phyloP scores from a whole-genome alignment of 2,888 invertebrate genomes.

The Oasisia sp. region DNA sequence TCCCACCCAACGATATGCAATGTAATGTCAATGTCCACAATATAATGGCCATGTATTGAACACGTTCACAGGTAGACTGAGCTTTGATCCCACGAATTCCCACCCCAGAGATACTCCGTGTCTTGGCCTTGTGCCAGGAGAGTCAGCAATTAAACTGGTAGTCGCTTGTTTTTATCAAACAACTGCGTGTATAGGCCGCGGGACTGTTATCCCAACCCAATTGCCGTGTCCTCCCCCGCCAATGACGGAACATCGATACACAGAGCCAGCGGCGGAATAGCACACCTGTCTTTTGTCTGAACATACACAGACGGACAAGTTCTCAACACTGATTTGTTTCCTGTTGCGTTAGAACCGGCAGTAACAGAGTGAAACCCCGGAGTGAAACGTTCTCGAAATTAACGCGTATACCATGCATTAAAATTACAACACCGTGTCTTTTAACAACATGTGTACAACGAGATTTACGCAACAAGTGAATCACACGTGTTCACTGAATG shows the following conservation, averaged over 20 bases:
- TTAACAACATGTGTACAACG: too few relatives aligned
- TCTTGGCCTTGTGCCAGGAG: not conserved
- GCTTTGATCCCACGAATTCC: not conserved
- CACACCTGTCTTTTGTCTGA: not conserved
- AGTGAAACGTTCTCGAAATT: slow-evolving; percentile 68
- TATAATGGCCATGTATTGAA: too few relatives aligned
- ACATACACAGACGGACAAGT: not conserved
- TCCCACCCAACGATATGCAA: not conserved
- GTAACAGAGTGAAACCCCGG: slow-evolving; percentile 77
- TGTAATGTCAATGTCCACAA: not conserved
- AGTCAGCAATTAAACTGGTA: not conserved
- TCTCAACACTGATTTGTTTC: slow-evolving; percentile 85
- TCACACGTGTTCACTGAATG: too few relatives aligned
- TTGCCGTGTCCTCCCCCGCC: not conserved
- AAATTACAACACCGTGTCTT: too few relatives aligned
- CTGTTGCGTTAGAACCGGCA: slow-evolving; percentile 94
- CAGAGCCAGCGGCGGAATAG: not conserved
- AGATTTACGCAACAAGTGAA: too few relatives aligned
- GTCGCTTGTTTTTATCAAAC: not conserved
- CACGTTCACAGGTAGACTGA: too few relatives aligned
- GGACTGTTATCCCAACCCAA: not conserved
- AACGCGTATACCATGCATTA: too few relatives aligned
- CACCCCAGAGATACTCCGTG: not conserved
- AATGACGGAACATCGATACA: not conserved
- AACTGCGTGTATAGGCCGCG: not conserved